These are phyloP conservation scores for Parambassis ranga DNA, from an alignment of 2,797 vertebrate genomes.

Conservation along the genomic window DNA sequence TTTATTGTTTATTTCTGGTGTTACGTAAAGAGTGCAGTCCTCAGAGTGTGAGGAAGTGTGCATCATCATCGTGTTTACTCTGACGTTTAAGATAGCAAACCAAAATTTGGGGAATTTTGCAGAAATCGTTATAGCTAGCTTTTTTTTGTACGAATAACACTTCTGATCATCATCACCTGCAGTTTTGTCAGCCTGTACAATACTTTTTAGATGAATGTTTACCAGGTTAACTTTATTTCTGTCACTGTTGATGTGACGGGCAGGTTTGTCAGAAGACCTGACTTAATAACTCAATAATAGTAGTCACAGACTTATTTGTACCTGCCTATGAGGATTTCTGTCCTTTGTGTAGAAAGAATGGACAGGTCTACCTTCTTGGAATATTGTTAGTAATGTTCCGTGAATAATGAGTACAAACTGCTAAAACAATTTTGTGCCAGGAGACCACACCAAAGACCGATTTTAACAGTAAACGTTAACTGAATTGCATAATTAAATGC, in stretches of 20 bases:
- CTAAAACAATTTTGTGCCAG: constrained; percentile 66
- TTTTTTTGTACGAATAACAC: constrained; percentile 38
- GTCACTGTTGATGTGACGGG: constrained; percentile 12
- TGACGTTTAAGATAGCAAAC: constrained; percentile 47
- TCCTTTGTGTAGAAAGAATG: constrained; percentile 9
- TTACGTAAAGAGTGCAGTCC: constrained; percentile 43
- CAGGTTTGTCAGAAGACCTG: constrained; percentile 33
- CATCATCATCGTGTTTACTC: constrained; percentile 38
- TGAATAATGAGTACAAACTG: constrained; percentile 48
- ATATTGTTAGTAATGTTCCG: constrained; percentile 32
- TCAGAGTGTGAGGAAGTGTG: constrained; percentile 66
- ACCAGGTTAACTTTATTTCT: constrained; percentile 26
- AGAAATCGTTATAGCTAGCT: constrained; percentile 59
- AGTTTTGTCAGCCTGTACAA: constrained; percentile 33
- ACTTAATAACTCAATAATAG: constrained; percentile 44
- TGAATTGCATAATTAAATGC: constrained; percentile 53
- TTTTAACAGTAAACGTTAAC: constrained; percentile 39
- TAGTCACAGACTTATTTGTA: constrained; percentile 29
- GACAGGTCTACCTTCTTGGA: constrained; percentile 12
- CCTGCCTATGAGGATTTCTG: constrained; percentile 17
- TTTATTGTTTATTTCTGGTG: constrained; percentile 42
- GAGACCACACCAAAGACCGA: constrained; percentile 74
- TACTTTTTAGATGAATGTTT: constrained; percentile 54
- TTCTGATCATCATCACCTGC: constrained; percentile 18
- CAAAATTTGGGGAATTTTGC: constrained; percentile 48